Percentiles rank a stretch among this genome's conserved stretches.
Evolutionary conservation across 2,113 vertebrate species (phyloP).

Genomic region (Clarias macrocephalus): DNA sequence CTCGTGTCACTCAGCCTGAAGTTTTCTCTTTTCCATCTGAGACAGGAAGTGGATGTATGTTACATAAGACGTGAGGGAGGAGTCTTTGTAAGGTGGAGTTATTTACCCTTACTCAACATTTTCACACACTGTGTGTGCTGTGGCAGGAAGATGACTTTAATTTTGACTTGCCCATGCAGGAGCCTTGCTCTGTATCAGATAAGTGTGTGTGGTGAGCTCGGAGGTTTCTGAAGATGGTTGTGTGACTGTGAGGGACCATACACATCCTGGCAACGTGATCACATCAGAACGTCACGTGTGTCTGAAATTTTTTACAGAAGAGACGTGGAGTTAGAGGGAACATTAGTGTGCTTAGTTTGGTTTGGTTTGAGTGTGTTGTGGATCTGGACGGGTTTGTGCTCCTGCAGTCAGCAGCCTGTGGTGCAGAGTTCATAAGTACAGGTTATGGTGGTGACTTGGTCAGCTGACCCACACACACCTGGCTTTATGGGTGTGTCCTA

Average conservation of each 20-base stretch:
- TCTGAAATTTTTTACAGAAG: background rate
- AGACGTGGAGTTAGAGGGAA: too few relatives aligned
- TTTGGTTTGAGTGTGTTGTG: too few relatives aligned
- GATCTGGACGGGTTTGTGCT: too few relatives aligned
- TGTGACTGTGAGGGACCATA: background rate
- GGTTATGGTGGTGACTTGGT: too few relatives aligned
- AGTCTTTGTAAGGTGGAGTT: background rate
- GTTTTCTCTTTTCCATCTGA: slow-evolving; percentile 7
- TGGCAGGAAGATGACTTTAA: slow-evolving; percentile 17
- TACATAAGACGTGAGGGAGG: background rate
- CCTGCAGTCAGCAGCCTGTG: too few relatives aligned
- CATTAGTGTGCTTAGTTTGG: too few relatives aligned
- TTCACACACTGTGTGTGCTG: background rate
- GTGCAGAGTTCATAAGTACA: too few relatives aligned
- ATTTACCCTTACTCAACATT: slow-evolving; percentile 21
- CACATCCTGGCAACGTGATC: background rate
- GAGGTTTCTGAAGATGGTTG: background rate
- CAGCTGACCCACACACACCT: too few relatives aligned
- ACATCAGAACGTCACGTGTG: too few relatives aligned
- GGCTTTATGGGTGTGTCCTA: too few relatives aligned
- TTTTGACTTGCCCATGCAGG: background rate
- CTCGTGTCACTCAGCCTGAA: slow-evolving; percentile 17
- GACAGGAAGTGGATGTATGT: slow-evolving; percentile 4
- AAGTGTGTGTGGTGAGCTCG: background rate
- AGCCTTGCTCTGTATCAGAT: background rate